These are phyloP conservation scores for Acanthochromis polyacanthus DNA, from an alignment of 2,113 vertebrate species.

Conservation along the genomic window DNA sequence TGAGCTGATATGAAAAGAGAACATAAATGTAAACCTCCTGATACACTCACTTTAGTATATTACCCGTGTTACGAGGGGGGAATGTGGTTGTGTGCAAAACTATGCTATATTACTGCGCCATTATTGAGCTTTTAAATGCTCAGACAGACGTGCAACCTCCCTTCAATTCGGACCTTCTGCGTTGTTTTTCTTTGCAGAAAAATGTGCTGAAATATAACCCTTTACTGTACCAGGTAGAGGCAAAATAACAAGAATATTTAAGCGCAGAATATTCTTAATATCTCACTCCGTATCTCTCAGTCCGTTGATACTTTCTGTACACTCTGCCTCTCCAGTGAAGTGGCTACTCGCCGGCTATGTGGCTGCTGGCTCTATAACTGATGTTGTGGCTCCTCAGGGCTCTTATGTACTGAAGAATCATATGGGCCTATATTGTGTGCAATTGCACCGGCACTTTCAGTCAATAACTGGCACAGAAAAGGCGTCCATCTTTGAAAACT, in stretches of 20 bases:
- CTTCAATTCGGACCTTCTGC: neutral
- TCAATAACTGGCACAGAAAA: slow-evolving; percentile 33
- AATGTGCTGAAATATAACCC: neutral
- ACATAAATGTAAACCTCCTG: slow-evolving; percentile 42
- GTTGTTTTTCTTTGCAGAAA: slow-evolving; percentile 8
- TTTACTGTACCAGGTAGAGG: neutral
- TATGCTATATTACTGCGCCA: neutral
- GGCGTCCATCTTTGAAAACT: slow-evolving; percentile 34
- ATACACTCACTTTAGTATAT: slow-evolving; percentile 3
- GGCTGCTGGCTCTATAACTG: slow-evolving; percentile 61
- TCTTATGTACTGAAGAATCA: slow-evolving; percentile 67
- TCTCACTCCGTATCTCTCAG: slow-evolving; percentile 29
- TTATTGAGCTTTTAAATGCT: neutral
- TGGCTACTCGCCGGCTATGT: slow-evolving; percentile 57
- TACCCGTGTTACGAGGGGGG: neutral
- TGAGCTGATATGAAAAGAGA: slow-evolving; percentile 20
- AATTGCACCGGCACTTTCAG: slow-evolving; percentile 64
- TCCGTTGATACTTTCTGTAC: slow-evolving; percentile 52
- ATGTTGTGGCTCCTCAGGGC: slow-evolving; percentile 62
- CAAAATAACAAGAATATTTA: neutral
- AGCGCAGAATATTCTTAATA: neutral
- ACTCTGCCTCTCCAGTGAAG: slow-evolving; percentile 72
- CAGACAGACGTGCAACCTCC: neutral
- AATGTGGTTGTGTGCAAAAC: neutral
- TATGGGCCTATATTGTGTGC: slow-evolving; percentile 66